Evolutionary conservation across 2,888 invertebrate genomes (phyloP).

Genomic region (Elgonia sp.): DNA sequence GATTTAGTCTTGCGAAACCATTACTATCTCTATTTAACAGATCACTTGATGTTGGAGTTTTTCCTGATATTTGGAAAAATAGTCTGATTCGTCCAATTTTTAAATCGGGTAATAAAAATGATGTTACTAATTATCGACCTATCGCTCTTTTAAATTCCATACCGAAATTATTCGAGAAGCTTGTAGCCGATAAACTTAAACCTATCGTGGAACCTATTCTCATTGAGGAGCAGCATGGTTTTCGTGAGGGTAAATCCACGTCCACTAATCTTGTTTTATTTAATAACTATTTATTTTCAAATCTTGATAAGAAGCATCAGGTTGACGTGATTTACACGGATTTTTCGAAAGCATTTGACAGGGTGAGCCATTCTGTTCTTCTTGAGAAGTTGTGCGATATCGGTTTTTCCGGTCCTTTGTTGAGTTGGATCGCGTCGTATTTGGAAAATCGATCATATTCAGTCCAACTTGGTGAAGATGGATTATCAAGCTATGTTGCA

Average conservation of each 20-base stretch:
- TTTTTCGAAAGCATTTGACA: too few relatives aligned
- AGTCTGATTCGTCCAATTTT: constrained; percentile 30
- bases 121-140: constrained; percentile 32
- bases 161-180: constrained; percentile 58
- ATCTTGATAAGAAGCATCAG: background rate
- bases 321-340: too few relatives aligned
- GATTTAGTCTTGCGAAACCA: background rate
- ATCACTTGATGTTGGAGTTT: constrained; percentile 12
- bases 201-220: background rate
- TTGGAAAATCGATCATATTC: background rate
- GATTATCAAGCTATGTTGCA: background rate
- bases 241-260: background rate
- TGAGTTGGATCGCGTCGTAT: constrained; percentile 14
- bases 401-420: constrained; percentile 8
- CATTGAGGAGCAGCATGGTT: constrained; percentile 21
- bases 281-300: constrained; percentile 1
- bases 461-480: background rate
- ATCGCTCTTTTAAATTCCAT: constrained; percentile 16
- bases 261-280: constrained; percentile 1
- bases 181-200: background rate
- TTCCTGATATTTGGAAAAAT: too few relatives aligned
- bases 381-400: background rate
- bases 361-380: constrained; percentile 13
- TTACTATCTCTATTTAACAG: background rate
- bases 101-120: constrained; percentile 10